Percentiles rank a stretch among this genome's conserved stretches.
Conservation (phyloP, 2,113 vertebrate genomes). For the Rutilus rutilus region DNA sequence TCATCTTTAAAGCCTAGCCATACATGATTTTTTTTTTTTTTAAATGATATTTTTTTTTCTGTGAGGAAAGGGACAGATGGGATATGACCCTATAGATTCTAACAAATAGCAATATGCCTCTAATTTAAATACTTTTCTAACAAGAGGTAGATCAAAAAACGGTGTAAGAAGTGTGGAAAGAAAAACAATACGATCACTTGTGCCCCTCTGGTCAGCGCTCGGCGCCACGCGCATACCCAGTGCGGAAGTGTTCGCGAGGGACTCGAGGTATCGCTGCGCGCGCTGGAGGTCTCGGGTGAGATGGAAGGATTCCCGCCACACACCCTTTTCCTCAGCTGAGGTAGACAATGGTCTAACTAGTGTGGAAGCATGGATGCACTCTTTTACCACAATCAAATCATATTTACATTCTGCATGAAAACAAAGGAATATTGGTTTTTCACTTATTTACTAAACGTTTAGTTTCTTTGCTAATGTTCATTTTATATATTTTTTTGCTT, state of each 20-base stretch:
- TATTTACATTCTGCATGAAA: constrained; percentile 87
- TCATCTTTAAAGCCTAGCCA: constrained; percentile 81
- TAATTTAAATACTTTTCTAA: constrained; percentile 88
- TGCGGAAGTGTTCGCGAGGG: constrained; percentile 82
- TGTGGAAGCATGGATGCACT: constrained; percentile 90
- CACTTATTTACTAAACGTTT: constrained; percentile 72
- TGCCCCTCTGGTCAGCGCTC: constrained; percentile 88
- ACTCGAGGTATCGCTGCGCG: constrained; percentile 84
- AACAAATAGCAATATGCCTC: constrained; percentile 90
- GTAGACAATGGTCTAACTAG: constrained; percentile 85
- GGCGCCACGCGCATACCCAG: constrained; percentile 76
- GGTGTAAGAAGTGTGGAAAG: constrained; percentile 78
- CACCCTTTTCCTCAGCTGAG: constrained; percentile 88
- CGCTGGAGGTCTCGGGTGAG: constrained; percentile 76
- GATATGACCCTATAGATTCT: constrained; percentile 77
- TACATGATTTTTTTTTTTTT: constrained; percentile 77
- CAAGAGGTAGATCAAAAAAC: constrained; percentile 93
- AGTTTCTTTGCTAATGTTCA: constrained; percentile 53
- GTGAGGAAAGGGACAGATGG: constrained; percentile 58
- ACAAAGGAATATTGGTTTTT: constrained; percentile 74
- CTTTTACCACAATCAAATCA: constrained; percentile 88
- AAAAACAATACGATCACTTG: constrained; percentile 84
- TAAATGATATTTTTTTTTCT: constrained; percentile 54
- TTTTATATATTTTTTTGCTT: constrained; percentile 56
- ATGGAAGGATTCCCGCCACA: constrained; percentile 76